Base-by-base conservation (phyloP, 2,888 invertebrate species). In the Idaea dimidiata region DNA sequence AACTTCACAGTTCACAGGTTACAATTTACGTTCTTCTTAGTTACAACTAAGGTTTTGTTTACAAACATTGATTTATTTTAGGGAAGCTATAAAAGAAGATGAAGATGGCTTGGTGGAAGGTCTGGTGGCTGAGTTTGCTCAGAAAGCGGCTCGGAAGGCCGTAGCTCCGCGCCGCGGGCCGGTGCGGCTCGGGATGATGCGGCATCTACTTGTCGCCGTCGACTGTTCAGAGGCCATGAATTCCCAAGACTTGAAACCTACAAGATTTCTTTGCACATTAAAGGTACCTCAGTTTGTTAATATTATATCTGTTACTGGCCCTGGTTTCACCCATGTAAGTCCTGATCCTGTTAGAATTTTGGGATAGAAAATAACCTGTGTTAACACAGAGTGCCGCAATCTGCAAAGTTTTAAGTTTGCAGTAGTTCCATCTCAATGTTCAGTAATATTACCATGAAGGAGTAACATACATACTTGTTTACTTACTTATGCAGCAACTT, bases 51-150 rank as follows among this genome's bases (percentile, higher is more conserved):
- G 43, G 43, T 14, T 43, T 43, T 8, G 43, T 43, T 8, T 6
- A 8, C 10, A 43, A 14, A 14, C 43, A 43, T 8, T 43, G 3
- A 10, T 14, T 43, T 43, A 14, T 14, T 56, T 43, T 67, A 96
- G 97, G 97, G 99, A 99, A 88, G 98, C 97, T 17, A 96, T 99
- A 65, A 96, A 97, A 86, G 99, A 99, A 93, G 99, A 99, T 91
- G 97, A 98, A 74, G 96, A 97, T 87, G 99, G 99, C 0, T 94
- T 98, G 73, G 93, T 99, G 76, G 98, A 98, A 83, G 95, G 97
- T 17, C 96, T 97, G 17, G 96, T 99, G 61, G 96, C 97, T 0
- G 98, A 98, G 77, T 96, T 98, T 72, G 96, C 99, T 61, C 97
- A 97, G 80, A 96, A 96, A 81, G 97, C 98, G 0, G 97, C 98